Evolutionary conservation across 2,797 vertebrate genomes (phyloP).

Genomic region (Clangula hyemalis): DNA sequence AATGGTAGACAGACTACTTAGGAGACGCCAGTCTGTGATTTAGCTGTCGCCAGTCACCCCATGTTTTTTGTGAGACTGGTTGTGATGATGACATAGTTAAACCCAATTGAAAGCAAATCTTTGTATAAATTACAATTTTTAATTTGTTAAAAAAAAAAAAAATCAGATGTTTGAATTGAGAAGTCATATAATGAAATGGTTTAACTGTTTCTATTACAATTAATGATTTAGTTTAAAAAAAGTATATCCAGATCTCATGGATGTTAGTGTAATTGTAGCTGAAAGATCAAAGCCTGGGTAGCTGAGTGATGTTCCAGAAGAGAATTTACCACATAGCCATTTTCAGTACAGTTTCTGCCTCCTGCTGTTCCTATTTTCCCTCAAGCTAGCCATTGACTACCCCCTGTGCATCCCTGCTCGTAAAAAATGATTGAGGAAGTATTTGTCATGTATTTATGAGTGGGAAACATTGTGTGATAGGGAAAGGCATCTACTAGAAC

Average conservation of each 20-base stretch:
- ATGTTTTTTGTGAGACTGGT: slow-evolving; percentile 84
- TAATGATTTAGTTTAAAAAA: slow-evolving; percentile 67
- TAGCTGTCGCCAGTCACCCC: slow-evolving; percentile 90
- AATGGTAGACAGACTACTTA: slow-evolving; percentile 90
- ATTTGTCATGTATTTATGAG: slow-evolving; percentile 99
- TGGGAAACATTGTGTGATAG: slow-evolving; percentile 93
- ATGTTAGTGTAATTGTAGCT: slow-evolving; percentile 95
- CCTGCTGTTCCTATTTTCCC: slow-evolving; percentile 92
- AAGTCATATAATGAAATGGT: slow-evolving; percentile 61
- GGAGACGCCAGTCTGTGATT: slow-evolving; percentile 94
- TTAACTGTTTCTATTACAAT: slow-evolving; percentile 69
- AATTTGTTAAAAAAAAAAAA: slow-evolving; percentile 76
- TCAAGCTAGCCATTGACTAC: slow-evolving; percentile 93
- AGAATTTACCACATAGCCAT: slow-evolving; percentile 94
- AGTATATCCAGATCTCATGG: slow-evolving; percentile 81
- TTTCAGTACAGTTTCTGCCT: slow-evolving; percentile 92
- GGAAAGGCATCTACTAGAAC: slow-evolving; percentile 92
- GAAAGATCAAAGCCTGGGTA: slow-evolving; percentile 95
- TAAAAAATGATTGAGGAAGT: slow-evolving; percentile 99
- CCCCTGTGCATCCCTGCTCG: slow-evolving; percentile 96
- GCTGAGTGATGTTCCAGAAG: slow-evolving; percentile 97
- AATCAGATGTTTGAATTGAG: slow-evolving; percentile 57
- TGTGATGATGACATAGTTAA: slow-evolving; percentile 89
- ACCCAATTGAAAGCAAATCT: slow-evolving; percentile 87
- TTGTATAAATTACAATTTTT: slow-evolving; percentile 85